Percentiles rank a stretch among this genome's conserved stretches.
phyloP scores from a whole-genome alignment of 2,797 vertebrate species.

The Gobionotothen gibberifrons region DNA sequence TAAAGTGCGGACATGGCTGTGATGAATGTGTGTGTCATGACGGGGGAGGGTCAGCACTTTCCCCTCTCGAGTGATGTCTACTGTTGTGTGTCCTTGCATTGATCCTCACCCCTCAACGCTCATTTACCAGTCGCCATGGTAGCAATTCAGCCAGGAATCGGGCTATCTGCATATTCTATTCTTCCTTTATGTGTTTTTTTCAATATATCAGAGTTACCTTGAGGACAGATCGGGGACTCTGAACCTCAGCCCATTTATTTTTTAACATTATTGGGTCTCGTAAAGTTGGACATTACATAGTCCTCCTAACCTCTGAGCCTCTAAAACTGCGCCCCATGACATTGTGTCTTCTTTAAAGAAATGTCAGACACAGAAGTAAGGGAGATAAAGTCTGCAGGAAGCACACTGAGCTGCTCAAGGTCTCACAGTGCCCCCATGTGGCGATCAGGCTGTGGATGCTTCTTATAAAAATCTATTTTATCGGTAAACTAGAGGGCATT shows the following conservation, averaged over 20 bases:
- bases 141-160: slow-evolving; percentile 11
- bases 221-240: neutral
- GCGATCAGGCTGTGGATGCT: neutral
- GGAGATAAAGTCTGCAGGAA: neutral
- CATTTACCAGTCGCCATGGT: slow-evolving; percentile 8
- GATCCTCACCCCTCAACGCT: neutral
- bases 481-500: slow-evolving; percentile 10
- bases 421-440: slow-evolving; percentile 78
- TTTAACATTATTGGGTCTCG: slow-evolving; percentile 26
- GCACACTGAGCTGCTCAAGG: neutral
- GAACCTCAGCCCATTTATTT: neutral
- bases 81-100: neutral
- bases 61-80: slow-evolving; percentile 14
- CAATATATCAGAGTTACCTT: neutral
- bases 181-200: slow-evolving; percentile 10
- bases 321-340: slow-evolving; percentile 13
- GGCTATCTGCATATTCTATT: slow-evolving; percentile 9
- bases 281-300: slow-evolving; percentile 24
- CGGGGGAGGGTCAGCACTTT: slow-evolving; percentile 52
- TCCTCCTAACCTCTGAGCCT: slow-evolving; percentile 31
- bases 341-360: slow-evolving; percentile 29
- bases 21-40: slow-evolving; percentile 52
- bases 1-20: slow-evolving; percentile 27
- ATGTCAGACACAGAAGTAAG: slow-evolving; percentile 25
- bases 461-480: slow-evolving; percentile 8